These are phyloP conservation scores for Epinotia nisella DNA, from an alignment of 2,888 invertebrate species.

Conservation along the genomic window DNA sequence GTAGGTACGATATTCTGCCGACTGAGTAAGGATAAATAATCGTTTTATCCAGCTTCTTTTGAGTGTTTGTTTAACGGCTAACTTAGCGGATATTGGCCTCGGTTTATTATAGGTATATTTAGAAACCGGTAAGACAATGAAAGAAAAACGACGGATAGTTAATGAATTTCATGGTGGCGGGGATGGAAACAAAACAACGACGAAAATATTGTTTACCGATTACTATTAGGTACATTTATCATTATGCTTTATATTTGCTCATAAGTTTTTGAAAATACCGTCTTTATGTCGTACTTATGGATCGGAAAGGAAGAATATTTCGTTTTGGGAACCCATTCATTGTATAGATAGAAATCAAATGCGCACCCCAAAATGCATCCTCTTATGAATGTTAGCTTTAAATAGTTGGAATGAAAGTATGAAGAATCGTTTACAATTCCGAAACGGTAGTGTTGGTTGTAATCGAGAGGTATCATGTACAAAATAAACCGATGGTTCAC, in stretches of 20 bases:
- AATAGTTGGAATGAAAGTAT: neutral
- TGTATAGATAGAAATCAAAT: neutral
- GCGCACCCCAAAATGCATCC: neutral
- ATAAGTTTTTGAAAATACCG: neutral
- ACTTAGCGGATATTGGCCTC: constrained; percentile 1
- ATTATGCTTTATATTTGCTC: too few relatives aligned
- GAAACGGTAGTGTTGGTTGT: constrained; percentile 15
- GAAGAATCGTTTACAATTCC: constrained; percentile 12
- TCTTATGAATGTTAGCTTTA: constrained; percentile 3
- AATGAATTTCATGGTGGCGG: too few relatives aligned
- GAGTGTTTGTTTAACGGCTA: neutral
- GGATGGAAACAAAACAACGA: too few relatives aligned
- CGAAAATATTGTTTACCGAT: too few relatives aligned
- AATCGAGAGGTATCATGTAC: constrained; percentile 13
- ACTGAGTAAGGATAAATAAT: neutral
- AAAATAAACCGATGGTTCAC: neutral
- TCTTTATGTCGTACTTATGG: neutral
- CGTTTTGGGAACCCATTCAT: neutral
- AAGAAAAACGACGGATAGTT: too few relatives aligned
- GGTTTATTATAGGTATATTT: too few relatives aligned
- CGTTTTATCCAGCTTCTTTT: constrained; percentile 33
- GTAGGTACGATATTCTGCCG: neutral
- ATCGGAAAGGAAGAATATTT: neutral
- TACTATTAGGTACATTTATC: too few relatives aligned
- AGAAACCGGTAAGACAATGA: too few relatives aligned